Evolutionary conservation across 2,888 invertebrate genomes (phyloP).

Genomic region (Germaria angustata): DNA sequence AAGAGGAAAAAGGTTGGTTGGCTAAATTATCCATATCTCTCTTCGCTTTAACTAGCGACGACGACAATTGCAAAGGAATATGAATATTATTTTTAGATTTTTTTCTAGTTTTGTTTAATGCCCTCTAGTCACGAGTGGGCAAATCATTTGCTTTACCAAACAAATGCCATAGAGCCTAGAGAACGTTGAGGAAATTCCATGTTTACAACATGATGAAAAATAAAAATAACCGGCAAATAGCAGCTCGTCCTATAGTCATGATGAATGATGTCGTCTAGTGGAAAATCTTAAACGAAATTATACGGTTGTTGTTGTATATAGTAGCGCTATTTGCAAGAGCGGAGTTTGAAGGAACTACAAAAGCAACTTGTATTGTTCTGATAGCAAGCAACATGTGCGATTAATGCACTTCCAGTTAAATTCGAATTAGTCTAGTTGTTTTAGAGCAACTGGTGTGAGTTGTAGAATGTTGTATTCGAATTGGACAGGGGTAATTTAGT

Average conservation of each 20-base stretch:
- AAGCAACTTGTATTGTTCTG: slow-evolving; percentile 9
- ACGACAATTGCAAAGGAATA: slow-evolving; percentile 45
- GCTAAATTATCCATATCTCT: slow-evolving; percentile 30
- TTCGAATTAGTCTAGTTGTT: slow-evolving; percentile 23
- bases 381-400: background rate
- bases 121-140: slow-evolving; percentile 62
- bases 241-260: background rate
- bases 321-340: slow-evolving; percentile 20
- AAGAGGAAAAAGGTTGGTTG: slow-evolving; percentile 22
- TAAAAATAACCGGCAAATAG: slow-evolving; percentile 50
- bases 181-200: slow-evolving; percentile 22
- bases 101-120: slow-evolving; percentile 40
- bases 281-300: background rate
- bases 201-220: slow-evolving; percentile 5
- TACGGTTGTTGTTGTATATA: background rate
- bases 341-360: slow-evolving; percentile 46
- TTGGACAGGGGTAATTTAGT: slow-evolving; percentile 37
- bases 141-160: slow-evolving; percentile 53
- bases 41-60: slow-evolving; percentile 1
- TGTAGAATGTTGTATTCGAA: slow-evolving; percentile 19
- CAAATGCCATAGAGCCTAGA: slow-evolving; percentile 31
- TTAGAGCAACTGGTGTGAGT: background rate
- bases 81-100: slow-evolving; percentile 46
- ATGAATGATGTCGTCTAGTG: background rate
- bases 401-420: background rate